phyloP scores from a whole-genome alignment of 2,888 invertebrate species.

The Drosophila mimetica region DNA sequence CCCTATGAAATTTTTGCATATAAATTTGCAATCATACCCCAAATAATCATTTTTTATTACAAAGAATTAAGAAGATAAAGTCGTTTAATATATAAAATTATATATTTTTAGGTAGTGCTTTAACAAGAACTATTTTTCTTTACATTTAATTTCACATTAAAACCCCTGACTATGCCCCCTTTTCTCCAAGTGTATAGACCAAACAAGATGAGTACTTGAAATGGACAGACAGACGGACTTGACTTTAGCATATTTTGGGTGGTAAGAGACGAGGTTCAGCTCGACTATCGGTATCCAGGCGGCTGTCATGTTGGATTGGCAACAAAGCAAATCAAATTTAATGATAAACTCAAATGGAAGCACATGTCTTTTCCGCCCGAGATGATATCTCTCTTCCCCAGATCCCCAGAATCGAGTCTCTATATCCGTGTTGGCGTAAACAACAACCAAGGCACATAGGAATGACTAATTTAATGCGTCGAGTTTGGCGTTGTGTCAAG shows the following conservation, averaged over 20 bases:
- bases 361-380: constrained; percentile 68
- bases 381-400: constrained; percentile 50
- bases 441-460: constrained; percentile 56
- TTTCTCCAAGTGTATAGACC: constrained; percentile 11
- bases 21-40: no score
- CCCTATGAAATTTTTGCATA: no score
- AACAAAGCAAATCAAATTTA: constrained; percentile 74
- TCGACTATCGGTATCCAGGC: constrained; percentile 8
- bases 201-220: constrained; percentile 19
- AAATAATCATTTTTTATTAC: no score
- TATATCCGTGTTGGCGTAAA: constrained; percentile 33
- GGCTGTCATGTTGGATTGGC: constrained; percentile 35
- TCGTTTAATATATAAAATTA: no score
- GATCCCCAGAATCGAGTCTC: constrained; percentile 8
- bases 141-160: no score
- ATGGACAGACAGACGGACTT: constrained; percentile 27
- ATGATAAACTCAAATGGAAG: constrained; percentile 70
- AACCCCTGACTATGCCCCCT: no score
- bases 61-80: no score
- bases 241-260: constrained; percentile 54
- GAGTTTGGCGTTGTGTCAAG: constrained; percentile 19
- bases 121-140: no score
- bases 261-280: constrained; percentile 10
- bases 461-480: constrained; percentile 67
- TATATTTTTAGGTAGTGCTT: no score